Base-by-base conservation (phyloP, 2,797 vertebrate species). In the Cephalopachus bancanus region DNA sequence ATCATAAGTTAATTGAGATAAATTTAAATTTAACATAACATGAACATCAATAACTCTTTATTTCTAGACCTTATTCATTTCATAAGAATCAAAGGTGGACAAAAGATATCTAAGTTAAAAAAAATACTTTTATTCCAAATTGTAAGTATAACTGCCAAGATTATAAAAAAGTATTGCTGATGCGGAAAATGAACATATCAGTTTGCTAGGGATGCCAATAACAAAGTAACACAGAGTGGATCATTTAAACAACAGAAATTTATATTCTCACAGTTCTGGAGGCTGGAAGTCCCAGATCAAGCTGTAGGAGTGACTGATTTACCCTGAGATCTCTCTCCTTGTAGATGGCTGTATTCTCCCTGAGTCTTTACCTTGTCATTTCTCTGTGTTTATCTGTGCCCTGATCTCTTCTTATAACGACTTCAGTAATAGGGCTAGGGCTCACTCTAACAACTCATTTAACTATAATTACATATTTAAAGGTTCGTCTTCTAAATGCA, bases 301-400 rank as follows among this genome's bases (percentile, higher is more conserved):
- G 37, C 71, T 26, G 22, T 20, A 1, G 20, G 15, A 62, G 53
- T 24, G 16, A 19, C 12, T 30, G 33, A 7, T 59, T 24, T 20
- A 19, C 9, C 30, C 11, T 57, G 30, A n/a, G 10, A 7, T 30
- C 53, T 57, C 16, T 59, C 28, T 59, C 11, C 33, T 75, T 83
- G 51, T 7, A 11, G 79, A 60, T 0, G 17, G 17, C 37, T 0
- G 0, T 53, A 30, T 60, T 28, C 71, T 69, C 60, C 71, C 30
- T 5, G 24, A 14, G 37, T 53, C 53, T 12, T 9, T 53, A 10
- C 0, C 0, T 0, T 30, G 24, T 6, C 0, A 0, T 30, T 6
- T 37, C 6, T 78, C 37, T 37, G 30, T 3, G 51, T 1, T 0
- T 28, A 20, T 57, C 67, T 20, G 26, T 16, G 26, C 37, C 30